Evolutionary conservation across 2,888 invertebrate species (phyloP).

Genomic region (Dasysyrphus tricinctus): DNA sequence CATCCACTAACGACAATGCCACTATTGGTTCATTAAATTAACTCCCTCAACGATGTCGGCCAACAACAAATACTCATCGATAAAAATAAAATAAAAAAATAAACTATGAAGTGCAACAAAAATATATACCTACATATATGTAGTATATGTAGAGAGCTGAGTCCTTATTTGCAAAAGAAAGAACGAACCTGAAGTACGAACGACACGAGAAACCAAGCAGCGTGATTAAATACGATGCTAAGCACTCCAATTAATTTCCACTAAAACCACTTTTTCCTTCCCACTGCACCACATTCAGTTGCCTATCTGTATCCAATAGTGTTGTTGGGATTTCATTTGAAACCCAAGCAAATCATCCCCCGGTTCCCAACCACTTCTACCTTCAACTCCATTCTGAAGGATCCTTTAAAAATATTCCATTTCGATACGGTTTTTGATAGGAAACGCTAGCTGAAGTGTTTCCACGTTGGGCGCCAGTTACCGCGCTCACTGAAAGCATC

Average conservation of each 20-base stretch:
- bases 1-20: constrained; percentile 36
- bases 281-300: constrained; percentile 22
- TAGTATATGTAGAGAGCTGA: constrained; percentile 9
- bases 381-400: constrained; percentile 10
- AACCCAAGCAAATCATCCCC: constrained; percentile 18
- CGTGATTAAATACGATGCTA: constrained; percentile 70
- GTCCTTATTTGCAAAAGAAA: constrained; percentile 16
- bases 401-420: constrained; percentile 55
- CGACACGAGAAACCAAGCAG: constrained; percentile 43
- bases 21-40: constrained; percentile 46
- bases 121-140: background rate
- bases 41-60: constrained; percentile 20
- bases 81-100: constrained; percentile 42
- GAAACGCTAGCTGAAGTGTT: background rate
- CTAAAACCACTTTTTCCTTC: constrained; percentile 65
- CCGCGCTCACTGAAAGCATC: constrained; percentile 36
- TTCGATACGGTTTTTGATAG: constrained; percentile 56
- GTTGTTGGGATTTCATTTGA: constrained; percentile 20
- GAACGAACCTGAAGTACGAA: constrained; percentile 16
- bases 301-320: constrained; percentile 12
- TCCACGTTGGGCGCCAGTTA: constrained; percentile 3
- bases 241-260: constrained; percentile 73
- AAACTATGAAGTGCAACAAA: constrained; percentile 12
- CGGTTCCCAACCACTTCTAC: constrained; percentile 8
- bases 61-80: constrained; percentile 58